Conservation (phyloP, 2,797 vertebrate genomes). For the Mus spretus region DNA sequence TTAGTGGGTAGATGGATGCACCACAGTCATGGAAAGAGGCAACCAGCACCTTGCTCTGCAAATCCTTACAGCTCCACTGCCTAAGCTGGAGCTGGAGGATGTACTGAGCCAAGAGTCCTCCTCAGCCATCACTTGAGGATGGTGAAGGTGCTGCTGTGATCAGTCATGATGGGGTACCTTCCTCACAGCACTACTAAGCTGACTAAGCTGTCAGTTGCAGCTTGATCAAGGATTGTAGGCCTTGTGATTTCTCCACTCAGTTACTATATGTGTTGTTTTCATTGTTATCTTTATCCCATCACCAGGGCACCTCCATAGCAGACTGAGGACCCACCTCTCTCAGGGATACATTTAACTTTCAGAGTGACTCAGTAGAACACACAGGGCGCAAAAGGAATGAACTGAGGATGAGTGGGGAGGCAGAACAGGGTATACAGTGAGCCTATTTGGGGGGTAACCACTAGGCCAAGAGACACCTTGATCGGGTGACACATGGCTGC, state of each 20-base stretch:
- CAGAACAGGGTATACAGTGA: not conserved
- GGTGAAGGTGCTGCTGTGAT: not conserved
- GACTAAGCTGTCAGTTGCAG: conserved; percentile 78
- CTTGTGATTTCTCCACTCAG: not conserved
- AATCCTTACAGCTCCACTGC: not conserved
- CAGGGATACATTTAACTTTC: too few species aligned
- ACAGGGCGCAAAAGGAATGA: not conserved
- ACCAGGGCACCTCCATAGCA: not conserved
- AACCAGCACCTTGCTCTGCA: not conserved
- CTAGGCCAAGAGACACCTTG: not conserved
- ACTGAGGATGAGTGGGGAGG: not conserved
- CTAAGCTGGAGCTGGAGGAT: not conserved
- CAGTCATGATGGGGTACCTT: conserved; percentile 15
- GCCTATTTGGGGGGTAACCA: too few species aligned
- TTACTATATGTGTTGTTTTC: not conserved
- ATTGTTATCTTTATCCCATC: rapidly evolving
- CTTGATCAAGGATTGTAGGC: conserved; percentile 61
- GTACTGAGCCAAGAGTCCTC: not conserved
- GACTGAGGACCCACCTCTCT: not conserved
- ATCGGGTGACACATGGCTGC: not conserved
- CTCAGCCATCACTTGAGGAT: not conserved
- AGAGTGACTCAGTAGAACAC: not conserved
- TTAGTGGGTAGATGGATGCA: not conserved
- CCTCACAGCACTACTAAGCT: conserved; percentile 71
- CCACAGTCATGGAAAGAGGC: not conserved